Base-by-base conservation (phyloP, 2,113 vertebrate species). In the Passer domesticus region DNA sequence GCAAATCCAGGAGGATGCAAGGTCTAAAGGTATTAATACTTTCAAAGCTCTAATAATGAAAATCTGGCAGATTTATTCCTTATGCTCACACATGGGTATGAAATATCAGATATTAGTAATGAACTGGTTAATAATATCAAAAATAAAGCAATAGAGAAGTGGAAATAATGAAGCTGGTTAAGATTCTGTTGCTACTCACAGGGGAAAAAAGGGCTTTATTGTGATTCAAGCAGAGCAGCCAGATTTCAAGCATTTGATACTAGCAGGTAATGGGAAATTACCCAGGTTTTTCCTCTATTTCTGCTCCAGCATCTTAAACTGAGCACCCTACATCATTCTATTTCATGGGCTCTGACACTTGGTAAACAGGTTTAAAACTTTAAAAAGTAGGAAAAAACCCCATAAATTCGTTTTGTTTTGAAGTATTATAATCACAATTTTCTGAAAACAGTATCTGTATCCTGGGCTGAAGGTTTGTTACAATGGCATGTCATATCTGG, bases 181-280 rank as follows among this genome's bases (percentile, higher is more conserved):
- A 92, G 78, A 95, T 94, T 89, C 92, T 72, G 52, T 72, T 68
- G 70, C 39, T 94, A 92, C 63, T 92, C 89, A 92, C 68, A 91
- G 27, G 80, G 67, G 77, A 86, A 89, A 91, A 94, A 91, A 69
- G 69, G 70, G 27, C 82, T 96, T 94, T 96, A 96, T 94, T 97
- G 59, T 95, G 82, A 95, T 97, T 95, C 94, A 90, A 91, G 66
- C 53, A 89, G 74, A 87, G 72, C 55, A 95, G 85, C 79, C 94
- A 94, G 95, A 94, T 95, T 95, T 95, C 90, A 88, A 94, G 82
- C 90, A 83, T 91, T 92, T 94, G 87, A 91, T 95, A 94, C 81
- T 91, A 95, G 83, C 66, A 94, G 85, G 95, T 95, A 95, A 95
- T 96, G 63, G 92, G 93, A 96, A 96, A 96, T 96, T 94, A 96